Percentiles rank a stretch among this genome's conserved stretches.
Conservation (phyloP, 2,797 vertebrate species). For the Setipinna tenuifilis region DNA sequence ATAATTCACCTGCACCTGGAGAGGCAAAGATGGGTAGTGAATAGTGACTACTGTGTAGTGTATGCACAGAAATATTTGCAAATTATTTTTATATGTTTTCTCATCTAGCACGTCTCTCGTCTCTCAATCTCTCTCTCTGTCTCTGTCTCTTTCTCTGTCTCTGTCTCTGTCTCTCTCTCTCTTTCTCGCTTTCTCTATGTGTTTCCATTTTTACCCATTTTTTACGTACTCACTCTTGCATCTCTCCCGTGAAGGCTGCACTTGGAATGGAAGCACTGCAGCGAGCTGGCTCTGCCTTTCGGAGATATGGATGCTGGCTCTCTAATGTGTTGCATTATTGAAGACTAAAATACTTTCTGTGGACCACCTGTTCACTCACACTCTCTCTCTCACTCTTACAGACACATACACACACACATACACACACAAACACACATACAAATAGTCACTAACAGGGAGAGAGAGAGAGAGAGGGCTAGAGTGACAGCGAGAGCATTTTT, state of each 20-base stretch:
- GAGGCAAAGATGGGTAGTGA: background rate
- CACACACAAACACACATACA: background rate
- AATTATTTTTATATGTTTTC: no score
- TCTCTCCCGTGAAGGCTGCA: background rate
- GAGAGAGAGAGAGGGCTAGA: background rate
- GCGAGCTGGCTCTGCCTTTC: background rate
- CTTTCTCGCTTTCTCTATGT: no score
- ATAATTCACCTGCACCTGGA: background rate
- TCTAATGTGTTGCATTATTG: constrained; percentile 19
- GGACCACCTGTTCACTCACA: constrained; percentile 2
- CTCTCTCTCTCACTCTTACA: background rate
- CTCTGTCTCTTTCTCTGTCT: no score
- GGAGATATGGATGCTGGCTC: background rate
- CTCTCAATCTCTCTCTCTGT: no score
- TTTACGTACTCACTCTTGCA: background rate
- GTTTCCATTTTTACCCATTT: no score
- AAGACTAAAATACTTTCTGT: constrained; percentile 7
- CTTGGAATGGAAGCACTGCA: background rate
- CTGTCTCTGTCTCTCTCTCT: no score
- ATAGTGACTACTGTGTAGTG: background rate
- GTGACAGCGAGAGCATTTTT: no score
- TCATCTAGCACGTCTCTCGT: no score
- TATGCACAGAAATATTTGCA: no score
- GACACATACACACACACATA: background rate
- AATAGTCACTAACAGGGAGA: background rate